Evolutionary conservation across 2,888 invertebrate genomes (phyloP).

Genomic region (Ochropleura plecta): DNA sequence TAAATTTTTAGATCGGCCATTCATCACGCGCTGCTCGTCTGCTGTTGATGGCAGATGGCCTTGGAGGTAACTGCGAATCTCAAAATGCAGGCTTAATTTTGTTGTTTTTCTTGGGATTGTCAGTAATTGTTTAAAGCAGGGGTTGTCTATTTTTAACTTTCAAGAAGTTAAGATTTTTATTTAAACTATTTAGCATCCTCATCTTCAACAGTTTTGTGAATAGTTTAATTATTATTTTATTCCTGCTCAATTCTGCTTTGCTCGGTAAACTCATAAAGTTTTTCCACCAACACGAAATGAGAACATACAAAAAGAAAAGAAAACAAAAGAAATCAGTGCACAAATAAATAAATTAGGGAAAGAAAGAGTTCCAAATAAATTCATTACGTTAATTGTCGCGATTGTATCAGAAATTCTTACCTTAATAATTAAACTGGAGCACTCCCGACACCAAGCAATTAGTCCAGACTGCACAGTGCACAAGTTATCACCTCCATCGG

Average conservation of each 20-base stretch:
- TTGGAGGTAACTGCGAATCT: slow-evolving; percentile 58
- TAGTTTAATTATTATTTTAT: too few species aligned
- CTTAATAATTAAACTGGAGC: slow-evolving; percentile 74
- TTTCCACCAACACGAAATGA: neutral
- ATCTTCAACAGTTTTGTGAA: neutral
- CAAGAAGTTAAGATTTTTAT: slow-evolving; percentile 2
- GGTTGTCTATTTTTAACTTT: slow-evolving; percentile 27
- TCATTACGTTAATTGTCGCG: slow-evolving; percentile 67
- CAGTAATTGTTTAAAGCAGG: slow-evolving; percentile 46
- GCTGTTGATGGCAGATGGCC: slow-evolving; percentile 62
- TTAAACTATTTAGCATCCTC: neutral
- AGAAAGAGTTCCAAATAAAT: slow-evolving; percentile 58
- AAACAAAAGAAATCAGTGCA: slow-evolving; percentile 21
- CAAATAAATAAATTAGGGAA: slow-evolving; percentile 51
- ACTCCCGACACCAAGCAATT: slow-evolving; percentile 61
- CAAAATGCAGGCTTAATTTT: slow-evolving; percentile 43
- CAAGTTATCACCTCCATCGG: slow-evolving; percentile 75
- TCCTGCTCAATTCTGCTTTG: neutral
- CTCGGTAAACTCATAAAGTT: too few species aligned
- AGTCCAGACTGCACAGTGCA: slow-evolving; percentile 54
- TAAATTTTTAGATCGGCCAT: slow-evolving; percentile 78
- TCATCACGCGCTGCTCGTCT: slow-evolving; percentile 73
- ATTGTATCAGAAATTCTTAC: slow-evolving; percentile 60
- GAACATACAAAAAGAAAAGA: neutral
- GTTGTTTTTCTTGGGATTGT: slow-evolving; percentile 47